Evolutionary conservation across 2,888 invertebrate genomes (phyloP), one percentile per base, ranked within the genome.

Genomic region (Elmis aenea): DNA sequence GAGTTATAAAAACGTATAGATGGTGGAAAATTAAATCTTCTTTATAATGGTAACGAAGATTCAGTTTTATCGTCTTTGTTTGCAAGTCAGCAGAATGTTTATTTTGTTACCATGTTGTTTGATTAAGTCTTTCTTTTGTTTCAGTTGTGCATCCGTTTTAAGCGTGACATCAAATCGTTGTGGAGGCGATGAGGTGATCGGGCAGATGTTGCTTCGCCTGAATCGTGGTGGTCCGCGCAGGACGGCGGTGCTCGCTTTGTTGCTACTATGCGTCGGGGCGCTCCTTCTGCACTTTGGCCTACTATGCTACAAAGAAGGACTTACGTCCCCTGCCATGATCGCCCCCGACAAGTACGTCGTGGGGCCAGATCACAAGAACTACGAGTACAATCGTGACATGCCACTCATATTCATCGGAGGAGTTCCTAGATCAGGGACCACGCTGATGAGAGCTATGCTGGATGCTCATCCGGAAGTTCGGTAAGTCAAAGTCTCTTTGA

Each of bases 351-450:
- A 79, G 66, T 79, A 73, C 62, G 73, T 81, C 32, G 64, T 76
- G 45, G 80, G 78, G 29, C 66, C 72, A 39, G 79, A 83, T 65
- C 75, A 76, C 53, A 79, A 78, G 61, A 68, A 73, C 35, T 84
- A 83, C 67, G 73, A 77, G 40, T 89, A 88, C 69, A 86, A 90
- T 64, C 77, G 91, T 57, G 80, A 85, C 54, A 88, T 92, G 84
- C 94, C 94, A 55, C 76, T 95, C 54, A 90, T 94, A 67, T 95
- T 95, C 74, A 92, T 97, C 66, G 96, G 96, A 39, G 97, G 97
- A 46, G 93, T 97, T 62, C 97, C 97, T 37, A 81, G 96, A 55
- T 95, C 94, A 30, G 97, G 96, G 33, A 97, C 96, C 25, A 97
- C 97, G 44, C 77, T 97, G 53, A 92, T 95, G 87, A 79, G 97